Evolutionary conservation across 1,140 invertebrate genomes (phyloP), one percentile per base, ranked within the genome.

Genomic region (Cepaea nemoralis): DNA sequence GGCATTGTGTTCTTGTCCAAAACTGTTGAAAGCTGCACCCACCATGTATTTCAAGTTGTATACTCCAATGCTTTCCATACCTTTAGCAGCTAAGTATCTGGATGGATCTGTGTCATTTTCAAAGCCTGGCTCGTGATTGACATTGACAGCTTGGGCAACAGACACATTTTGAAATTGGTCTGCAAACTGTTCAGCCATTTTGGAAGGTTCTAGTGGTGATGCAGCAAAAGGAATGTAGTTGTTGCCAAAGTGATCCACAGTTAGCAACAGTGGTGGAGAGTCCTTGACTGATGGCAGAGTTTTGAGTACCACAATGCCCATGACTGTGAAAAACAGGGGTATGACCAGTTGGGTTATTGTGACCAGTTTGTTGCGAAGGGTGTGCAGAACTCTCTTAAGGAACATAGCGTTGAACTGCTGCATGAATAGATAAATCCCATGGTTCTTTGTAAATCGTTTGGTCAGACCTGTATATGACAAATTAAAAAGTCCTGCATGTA

Each of bases 371-470:
- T 92, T 92, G 40, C 92, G 82, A 12, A 86, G 74, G 19, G 91
- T 90, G 80, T 92, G 90, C 27, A 91, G 86, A 35, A 89, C 83
- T 77, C 91, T 86, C 82, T 93, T 93, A 0, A 91, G 71, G 39
- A 92, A 86, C 88, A 93, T 91, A 27, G 90, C 92, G 59, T 84
- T 83, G 73, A 93, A 90, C 79, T 92, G 92, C 77, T 91, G 91
- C 10, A 83, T 5, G 33, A 78, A 85, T 16, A 90, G 75, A 19
- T 22, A 22, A 2, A 87, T 31, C 24, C 85, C 83, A 24, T 59
- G 73, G 69, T 89, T 87, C 39, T 81, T 84, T 0, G n/a, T 31
- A 27, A 86, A 19, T 39, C 40, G 16, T 31, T 0, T 66, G 12
- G 27, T 33, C 22, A 73, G 70, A 69, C 42, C 83, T 86, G 77